phyloP scores from a whole-genome alignment of 2,888 invertebrate genomes.

The Caenorhabditis panamensis region DNA sequence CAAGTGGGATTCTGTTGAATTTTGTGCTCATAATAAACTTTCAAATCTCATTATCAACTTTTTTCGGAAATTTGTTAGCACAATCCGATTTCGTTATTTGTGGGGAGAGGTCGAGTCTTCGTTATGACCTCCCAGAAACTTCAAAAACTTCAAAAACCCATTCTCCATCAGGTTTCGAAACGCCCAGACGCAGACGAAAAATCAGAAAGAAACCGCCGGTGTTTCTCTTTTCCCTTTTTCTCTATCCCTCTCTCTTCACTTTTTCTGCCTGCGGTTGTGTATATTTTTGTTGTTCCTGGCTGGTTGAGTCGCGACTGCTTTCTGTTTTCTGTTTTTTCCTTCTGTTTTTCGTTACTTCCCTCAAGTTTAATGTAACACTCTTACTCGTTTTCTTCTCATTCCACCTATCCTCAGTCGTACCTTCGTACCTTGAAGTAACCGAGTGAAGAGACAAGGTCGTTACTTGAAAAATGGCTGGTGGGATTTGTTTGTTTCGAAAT shows the following conservation, averaged over 20 bases:
- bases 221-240: constrained; percentile 21
- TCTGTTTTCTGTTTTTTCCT: background rate
- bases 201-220: constrained; percentile 34
- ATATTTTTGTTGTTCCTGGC: constrained; percentile 22
- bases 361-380: constrained; percentile 24
- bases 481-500: background rate
- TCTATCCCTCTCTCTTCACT: background rate
- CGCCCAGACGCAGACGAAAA: constrained; percentile 23
- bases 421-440: no score
- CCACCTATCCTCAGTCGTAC: no score
- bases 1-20: no score
- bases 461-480: no score
- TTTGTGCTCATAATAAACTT: background rate
- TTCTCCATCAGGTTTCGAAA: no score
- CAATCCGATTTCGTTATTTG: no score
- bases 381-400: constrained; percentile 1
- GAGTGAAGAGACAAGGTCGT: no score
- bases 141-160: no score
- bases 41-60: no score
- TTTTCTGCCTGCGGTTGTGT: constrained; percentile 10
- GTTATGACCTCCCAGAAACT: no score
- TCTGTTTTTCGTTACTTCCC: background rate
- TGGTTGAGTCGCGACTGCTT: constrained; percentile 7
- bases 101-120: no score
- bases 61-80: no score